phyloP scores from a whole-genome alignment of 1,140 invertebrate genomes.

The Drosophila dunni region DNA sequence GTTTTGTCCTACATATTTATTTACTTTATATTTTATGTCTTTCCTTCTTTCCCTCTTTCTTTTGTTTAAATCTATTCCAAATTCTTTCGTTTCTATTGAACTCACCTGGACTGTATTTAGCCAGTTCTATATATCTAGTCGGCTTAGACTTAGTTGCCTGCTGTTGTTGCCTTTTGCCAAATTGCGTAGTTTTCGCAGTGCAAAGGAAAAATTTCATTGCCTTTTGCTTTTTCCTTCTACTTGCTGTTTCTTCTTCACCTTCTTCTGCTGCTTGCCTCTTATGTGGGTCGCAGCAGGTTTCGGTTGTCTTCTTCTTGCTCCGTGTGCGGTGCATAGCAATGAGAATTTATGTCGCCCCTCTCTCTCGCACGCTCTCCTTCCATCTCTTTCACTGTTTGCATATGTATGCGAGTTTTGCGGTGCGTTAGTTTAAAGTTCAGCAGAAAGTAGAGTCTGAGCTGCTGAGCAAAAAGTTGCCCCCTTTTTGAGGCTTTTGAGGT shows the following conservation, averaged over 20 bases:
- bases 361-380: not conserved
- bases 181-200: conserved; percentile 70
- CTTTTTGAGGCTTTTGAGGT: conserved; percentile 66
- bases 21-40: too few species aligned
- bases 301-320: conserved; percentile 15
- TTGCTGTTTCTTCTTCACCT: not conserved
- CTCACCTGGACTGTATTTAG: conserved; percentile 19
- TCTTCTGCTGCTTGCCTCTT: conserved; percentile 28
- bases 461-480: conserved; percentile 42
- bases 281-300: conserved; percentile 70
- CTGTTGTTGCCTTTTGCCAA: conserved; percentile 49
- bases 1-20: too few species aligned
- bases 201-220: conserved; percentile 44
- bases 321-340: conserved; percentile 69
- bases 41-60: too few species aligned
- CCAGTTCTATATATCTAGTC: conserved; percentile 16
- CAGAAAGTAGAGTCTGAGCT: not conserved
- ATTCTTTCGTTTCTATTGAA: not conserved
- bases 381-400: conserved; percentile 3
- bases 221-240: conserved; percentile 13
- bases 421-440: conserved; percentile 71
- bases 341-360: conserved; percentile 21
- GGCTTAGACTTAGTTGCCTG: conserved; percentile 36
- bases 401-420: conserved; percentile 21
- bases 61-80: too few species aligned